phyloP scores from a whole-genome alignment of 2,797 vertebrate genomes.

The Eleutherodactylus coqui region DNA sequence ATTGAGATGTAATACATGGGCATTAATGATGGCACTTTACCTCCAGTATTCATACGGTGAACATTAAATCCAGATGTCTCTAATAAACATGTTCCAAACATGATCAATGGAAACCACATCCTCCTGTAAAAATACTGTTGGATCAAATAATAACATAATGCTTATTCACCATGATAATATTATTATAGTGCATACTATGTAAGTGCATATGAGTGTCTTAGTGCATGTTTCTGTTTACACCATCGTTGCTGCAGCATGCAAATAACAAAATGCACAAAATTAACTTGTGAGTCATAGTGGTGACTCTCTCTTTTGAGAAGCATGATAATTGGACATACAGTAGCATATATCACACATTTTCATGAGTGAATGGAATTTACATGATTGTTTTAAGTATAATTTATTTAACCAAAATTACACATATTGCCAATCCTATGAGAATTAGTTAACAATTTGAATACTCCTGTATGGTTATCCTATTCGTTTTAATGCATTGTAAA shows the following conservation, averaged over 20 bases:
- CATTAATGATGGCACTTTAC: constrained; percentile 62
- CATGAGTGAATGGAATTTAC: not conserved
- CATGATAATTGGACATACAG: not conserved
- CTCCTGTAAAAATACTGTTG: constrained; percentile 53
- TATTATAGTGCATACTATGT: not conserved
- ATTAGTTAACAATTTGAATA: no score
- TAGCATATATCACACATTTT: not conserved
- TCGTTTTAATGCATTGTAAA: no score
- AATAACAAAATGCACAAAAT: not conserved
- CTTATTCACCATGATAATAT: not conserved
- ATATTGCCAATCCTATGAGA: no score
- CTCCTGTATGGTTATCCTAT: no score
- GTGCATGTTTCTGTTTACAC: not conserved
- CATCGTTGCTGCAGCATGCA: not conserved
- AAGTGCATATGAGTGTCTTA: not conserved
- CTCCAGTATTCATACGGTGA: constrained; percentile 64
- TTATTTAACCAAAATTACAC: no score
- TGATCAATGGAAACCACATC: constrained; percentile 59
- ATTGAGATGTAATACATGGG: not conserved
- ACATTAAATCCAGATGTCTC: constrained; percentile 65
- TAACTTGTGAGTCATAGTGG: not conserved
- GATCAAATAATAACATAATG: not conserved
- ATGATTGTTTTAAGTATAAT: not conserved
- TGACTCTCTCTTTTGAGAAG: not conserved
- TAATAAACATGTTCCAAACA: constrained; percentile 30